phyloP scores from a whole-genome alignment of 2,888 invertebrate genomes.

The Miltochrista miniata region DNA sequence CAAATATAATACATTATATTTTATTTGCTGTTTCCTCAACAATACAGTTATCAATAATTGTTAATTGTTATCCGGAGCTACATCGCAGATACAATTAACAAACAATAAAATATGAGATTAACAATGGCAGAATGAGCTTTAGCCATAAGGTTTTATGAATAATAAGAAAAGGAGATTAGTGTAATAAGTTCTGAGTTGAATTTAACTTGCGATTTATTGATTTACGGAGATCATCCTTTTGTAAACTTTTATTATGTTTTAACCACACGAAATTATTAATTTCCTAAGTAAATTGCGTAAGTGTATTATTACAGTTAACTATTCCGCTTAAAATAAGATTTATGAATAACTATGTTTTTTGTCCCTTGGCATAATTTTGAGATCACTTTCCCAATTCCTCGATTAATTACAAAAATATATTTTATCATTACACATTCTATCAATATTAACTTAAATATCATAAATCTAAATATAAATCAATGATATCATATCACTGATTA shows the following conservation, averaged over 20 bases:
- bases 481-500: constrained; percentile 21
- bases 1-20: neutral
- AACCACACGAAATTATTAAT: neutral
- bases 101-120: constrained; percentile 7
- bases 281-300: neutral
- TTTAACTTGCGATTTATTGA: constrained; percentile 2
- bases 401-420: neutral
- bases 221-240: neutral
- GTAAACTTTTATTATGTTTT: neutral
- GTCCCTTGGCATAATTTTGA: too few relatives aligned
- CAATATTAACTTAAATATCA: constrained; percentile 6
- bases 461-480: constrained; percentile 10
- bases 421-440: constrained; percentile 1
- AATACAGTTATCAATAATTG: neutral
- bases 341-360: too few relatives aligned
- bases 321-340: too few relatives aligned
- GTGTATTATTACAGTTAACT: too few relatives aligned
- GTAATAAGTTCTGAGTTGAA: constrained; percentile 1
- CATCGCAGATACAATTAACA: neutral
- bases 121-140: constrained; percentile 1
- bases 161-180: constrained; percentile 7
- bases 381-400: neutral
- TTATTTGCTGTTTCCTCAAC: neutral
- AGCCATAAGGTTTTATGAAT: neutral
- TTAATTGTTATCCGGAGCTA: neutral